Evolutionary conservation across 2,113 vertebrate genomes (phyloP).

Genomic region (Camelus bactrianus): DNA sequence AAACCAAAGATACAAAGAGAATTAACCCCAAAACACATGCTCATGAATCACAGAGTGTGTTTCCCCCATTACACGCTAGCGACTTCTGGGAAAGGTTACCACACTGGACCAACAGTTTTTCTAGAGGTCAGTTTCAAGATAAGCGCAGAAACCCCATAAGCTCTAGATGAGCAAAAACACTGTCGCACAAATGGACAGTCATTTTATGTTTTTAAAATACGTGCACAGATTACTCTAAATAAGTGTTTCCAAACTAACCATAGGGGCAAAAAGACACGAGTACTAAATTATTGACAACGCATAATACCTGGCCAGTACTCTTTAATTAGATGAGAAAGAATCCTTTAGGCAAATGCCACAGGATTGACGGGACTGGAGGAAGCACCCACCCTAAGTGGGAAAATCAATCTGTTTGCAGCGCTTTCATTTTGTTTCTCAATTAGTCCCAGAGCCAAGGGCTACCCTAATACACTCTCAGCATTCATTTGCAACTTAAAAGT

Average conservation of each 20-base stretch:
- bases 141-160: not conserved
- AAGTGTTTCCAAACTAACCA: not conserved
- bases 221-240: constrained; percentile 28
- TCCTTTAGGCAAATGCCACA: constrained; percentile 31
- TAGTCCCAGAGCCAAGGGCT: constrained; percentile 48
- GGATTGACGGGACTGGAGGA: not conserved
- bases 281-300: constrained; percentile 1
- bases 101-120: not conserved
- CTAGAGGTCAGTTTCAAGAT: not conserved
- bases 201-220: not conserved
- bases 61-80: not conserved
- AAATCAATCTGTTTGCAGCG: constrained; percentile 58
- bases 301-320: constrained; percentile 9
- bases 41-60: not conserved
- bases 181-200: not conserved
- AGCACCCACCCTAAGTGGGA: not conserved
- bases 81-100: constrained; percentile 1
- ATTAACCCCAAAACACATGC: not conserved
- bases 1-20: constrained; percentile 37
- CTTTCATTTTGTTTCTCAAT: constrained; percentile 65
- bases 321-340: constrained; percentile 60
- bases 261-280: not conserved
- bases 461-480: not conserved
- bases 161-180: constrained; percentile 2
- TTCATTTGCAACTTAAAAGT: constrained; percentile 63